Evolutionary conservation across 2,113 vertebrate species (phyloP).

Genomic region (Propithecus coquereli): DNA sequence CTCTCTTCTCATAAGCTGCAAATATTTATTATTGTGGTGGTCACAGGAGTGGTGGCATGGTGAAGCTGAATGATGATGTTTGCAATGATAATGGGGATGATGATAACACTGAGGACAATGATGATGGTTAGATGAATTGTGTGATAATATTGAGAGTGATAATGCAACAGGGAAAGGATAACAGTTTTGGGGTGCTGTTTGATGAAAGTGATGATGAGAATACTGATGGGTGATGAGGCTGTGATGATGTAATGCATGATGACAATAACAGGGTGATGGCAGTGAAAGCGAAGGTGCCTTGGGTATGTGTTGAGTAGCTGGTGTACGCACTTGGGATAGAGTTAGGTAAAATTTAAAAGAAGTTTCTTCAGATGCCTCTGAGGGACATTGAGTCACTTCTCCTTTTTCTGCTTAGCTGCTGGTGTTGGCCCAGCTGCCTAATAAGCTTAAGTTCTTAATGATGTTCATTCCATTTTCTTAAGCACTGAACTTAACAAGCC

Average conservation of each 20-base stretch:
- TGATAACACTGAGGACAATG: neutral
- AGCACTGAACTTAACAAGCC: slow-evolving; percentile 55
- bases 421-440: slow-evolving; percentile 30
- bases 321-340: neutral
- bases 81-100: neutral
- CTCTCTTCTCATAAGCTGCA: neutral
- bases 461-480: slow-evolving; percentile 21
- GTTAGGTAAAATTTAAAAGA: slow-evolving; percentile 36
- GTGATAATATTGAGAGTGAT: neutral
- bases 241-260: neutral
- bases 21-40: neutral
- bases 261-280: neutral
- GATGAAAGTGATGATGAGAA: neutral
- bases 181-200: neutral
- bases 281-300: neutral
- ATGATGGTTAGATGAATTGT: neutral
- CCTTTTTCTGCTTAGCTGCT: neutral
- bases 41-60: too few species aligned
- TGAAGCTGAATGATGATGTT: neutral
- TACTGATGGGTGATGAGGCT: neutral
- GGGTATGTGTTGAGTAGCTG: neutral
- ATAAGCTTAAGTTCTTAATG: slow-evolving; percentile 62
- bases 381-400: neutral
- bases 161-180: neutral
- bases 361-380: slow-evolving; percentile 40